Evolutionary conservation across 2,888 invertebrate species (phyloP).

Genomic region (Tuta absoluta): DNA sequence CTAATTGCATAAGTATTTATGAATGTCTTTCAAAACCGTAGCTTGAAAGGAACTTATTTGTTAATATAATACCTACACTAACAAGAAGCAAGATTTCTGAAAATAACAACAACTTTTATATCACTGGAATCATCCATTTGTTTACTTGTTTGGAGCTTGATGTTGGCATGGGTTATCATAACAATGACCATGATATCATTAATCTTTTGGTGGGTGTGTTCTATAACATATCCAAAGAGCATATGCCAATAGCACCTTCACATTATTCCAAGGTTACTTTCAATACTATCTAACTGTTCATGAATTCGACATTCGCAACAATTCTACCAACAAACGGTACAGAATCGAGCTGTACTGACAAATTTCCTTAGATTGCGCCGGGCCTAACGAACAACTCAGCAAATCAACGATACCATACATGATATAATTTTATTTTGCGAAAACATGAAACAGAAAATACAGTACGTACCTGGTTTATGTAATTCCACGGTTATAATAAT

Average conservation of each 20-base stretch:
- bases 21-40: too few species aligned
- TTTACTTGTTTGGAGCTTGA: not conserved
- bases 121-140: not conserved
- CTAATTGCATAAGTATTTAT: too few species aligned
- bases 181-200: constrained; percentile 1
- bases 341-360: not conserved
- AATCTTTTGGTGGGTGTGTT: constrained; percentile 12
- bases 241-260: constrained; percentile 1
- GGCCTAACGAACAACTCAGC: not conserved
- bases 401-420: not conserved
- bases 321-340: not conserved
- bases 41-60: not conserved
- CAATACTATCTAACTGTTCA: constrained; percentile 13
- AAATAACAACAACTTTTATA: not conserved
- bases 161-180: not conserved
- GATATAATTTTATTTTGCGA: not conserved
- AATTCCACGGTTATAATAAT: constrained; percentile 38
- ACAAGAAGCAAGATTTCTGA: not conserved
- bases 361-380: too few species aligned
- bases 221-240: constrained; percentile 8
- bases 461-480: constrained; percentile 48
- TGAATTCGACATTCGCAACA: not conserved
- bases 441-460: constrained; percentile 11
- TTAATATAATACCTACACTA: not conserved
- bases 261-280: constrained; percentile 34